These are phyloP conservation scores for Limulus polyphemus DNA, from an alignment of 2,888 invertebrate genomes.

Conservation along the genomic window DNA sequence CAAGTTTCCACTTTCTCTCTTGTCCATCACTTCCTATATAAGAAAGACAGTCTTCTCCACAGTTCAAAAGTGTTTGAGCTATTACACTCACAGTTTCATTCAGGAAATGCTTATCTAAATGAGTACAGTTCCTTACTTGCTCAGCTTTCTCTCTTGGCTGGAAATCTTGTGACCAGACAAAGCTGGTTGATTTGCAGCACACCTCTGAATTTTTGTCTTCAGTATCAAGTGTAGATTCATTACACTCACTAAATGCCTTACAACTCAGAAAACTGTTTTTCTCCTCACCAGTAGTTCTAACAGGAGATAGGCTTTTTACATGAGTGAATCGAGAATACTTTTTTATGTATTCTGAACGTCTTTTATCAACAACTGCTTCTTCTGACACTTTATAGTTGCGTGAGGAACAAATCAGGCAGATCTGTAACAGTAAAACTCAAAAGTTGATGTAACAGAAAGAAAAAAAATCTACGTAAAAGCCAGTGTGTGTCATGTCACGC, in stretches of 20 bases:
- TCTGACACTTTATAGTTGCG: constrained; percentile 9
- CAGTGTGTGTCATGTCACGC: too few relatives aligned
- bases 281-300: not conserved
- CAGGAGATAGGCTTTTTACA: too few relatives aligned
- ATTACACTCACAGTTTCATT: constrained; percentile 51
- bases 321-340: constrained; percentile 31
- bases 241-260: too few relatives aligned
- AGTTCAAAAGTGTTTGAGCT: constrained; percentile 46
- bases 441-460: too few relatives aligned
- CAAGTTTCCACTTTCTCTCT: not conserved
- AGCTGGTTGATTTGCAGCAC: too few relatives aligned
- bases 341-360: constrained; percentile 33
- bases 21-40: not conserved
- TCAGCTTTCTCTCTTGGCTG: constrained; percentile 54
- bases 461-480: too few relatives aligned
- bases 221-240: too few relatives aligned
- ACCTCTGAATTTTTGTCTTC: too few relatives aligned
- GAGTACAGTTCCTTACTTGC: constrained; percentile 71
- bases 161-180: constrained; percentile 39
- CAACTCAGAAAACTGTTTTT: not conserved
- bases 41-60: constrained; percentile 19
- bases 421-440: not conserved
- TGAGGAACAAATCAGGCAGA: constrained; percentile 12
- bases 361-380: constrained; percentile 9
- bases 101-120: constrained; percentile 53